Evolutionary conservation across 2,888 invertebrate species (phyloP).

Genomic region (Volucella bombylans): DNA sequence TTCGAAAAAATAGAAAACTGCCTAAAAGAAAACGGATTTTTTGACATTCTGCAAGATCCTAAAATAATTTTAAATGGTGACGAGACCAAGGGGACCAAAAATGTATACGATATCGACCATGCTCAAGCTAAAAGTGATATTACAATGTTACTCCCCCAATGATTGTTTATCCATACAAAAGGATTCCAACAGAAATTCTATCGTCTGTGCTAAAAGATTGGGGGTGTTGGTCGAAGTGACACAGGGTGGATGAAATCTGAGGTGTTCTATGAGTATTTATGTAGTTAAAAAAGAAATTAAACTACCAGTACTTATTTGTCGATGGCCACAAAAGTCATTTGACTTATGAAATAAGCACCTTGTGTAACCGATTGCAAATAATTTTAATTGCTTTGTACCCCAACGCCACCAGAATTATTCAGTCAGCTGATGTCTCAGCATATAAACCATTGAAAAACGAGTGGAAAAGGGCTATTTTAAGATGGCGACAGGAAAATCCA

Average conservation of each 20-base stretch:
- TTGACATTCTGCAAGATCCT: no score
- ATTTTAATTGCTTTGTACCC: constrained; percentile 18
- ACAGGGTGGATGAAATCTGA: constrained; percentile 81
- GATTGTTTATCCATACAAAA: constrained; percentile 18
- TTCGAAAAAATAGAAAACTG: constrained; percentile 1
- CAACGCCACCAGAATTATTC: constrained; percentile 30
- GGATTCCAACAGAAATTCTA: constrained; percentile 9
- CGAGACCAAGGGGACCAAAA: not conserved
- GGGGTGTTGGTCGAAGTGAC: constrained; percentile 77
- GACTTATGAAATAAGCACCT: not conserved
- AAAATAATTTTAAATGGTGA: not conserved
- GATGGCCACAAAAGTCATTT: constrained; percentile 19
- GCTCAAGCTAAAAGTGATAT: not conserved
- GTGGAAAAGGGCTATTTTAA: constrained; percentile 25
- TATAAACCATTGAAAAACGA: constrained; percentile 26
- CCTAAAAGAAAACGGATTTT: not conserved
- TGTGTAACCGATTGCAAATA: constrained; percentile 7
- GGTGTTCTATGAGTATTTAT: constrained; percentile 71
- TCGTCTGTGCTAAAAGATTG: constrained; percentile 9
- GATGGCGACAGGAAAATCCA: constrained; percentile 21
- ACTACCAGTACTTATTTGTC: not conserved
- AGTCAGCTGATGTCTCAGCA: constrained; percentile 24
- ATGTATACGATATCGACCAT: not conserved
- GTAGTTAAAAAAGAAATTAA: not conserved
- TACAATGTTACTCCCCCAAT: constrained; percentile 7